Evolutionary conservation across 2,797 vertebrate genomes (phyloP).

Genomic region (Phrynocephalus vlangalii): DNA sequence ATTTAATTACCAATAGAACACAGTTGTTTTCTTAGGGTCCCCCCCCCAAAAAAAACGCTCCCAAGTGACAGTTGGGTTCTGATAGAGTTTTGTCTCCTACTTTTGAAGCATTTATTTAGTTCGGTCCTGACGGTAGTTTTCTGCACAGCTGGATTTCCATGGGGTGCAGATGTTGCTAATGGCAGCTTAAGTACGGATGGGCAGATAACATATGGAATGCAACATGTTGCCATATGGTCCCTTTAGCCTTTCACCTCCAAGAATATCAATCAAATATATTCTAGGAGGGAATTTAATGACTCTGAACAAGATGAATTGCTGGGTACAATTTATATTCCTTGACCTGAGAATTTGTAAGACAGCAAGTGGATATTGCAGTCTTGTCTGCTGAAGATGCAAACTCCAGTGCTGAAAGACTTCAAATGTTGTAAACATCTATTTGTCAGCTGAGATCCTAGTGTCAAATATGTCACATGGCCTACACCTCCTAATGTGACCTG

Average conservation of each 20-base stretch:
- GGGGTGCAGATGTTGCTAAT: constrained; percentile 78
- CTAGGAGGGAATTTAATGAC: constrained; percentile 72
- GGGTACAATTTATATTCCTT: constrained; percentile 60
- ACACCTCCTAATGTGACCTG: background rate
- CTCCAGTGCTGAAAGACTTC: constrained; percentile 27
- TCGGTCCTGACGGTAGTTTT: constrained; percentile 55
- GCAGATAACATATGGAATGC: constrained; percentile 79
- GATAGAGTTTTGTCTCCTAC: constrained; percentile 49
- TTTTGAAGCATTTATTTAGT: background rate
- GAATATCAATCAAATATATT: constrained; percentile 76
- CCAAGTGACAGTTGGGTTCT: constrained; percentile 53
- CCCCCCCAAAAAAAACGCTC: background rate
- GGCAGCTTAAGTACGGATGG: constrained; percentile 77
- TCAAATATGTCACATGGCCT: constrained; percentile 14
- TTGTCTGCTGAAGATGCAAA: constrained; percentile 39
- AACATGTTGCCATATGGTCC: constrained; percentile 78
- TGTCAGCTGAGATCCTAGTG: constrained; percentile 20
- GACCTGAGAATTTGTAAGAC: constrained; percentile 62
- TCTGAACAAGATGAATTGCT: constrained; percentile 71
- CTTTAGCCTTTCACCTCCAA: constrained; percentile 79
- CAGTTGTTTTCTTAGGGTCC: too few species aligned
- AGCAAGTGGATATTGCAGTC: background rate
- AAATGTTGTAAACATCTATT: background rate
- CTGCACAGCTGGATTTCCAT: constrained; percentile 74
- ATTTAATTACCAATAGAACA: constrained; percentile 9